Percentiles rank a stretch among this genome's conserved stretches.
phyloP scores from a whole-genome alignment of 2,888 invertebrate species.

The Patella pellucida region DNA sequence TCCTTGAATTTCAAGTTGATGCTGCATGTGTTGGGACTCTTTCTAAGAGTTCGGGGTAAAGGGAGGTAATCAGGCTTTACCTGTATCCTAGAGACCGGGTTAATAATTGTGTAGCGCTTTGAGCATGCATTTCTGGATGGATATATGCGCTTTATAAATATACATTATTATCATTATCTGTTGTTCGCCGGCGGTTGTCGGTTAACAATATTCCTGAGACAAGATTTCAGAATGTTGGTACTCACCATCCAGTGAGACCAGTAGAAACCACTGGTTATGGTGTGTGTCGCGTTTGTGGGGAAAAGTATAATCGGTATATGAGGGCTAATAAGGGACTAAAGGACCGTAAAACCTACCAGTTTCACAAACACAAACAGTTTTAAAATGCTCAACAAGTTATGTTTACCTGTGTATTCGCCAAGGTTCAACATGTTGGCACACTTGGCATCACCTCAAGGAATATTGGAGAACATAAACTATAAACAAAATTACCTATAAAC shows the following conservation, averaged over 20 bases:
- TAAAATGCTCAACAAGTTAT: conserved; percentile 15
- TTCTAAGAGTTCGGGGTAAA: too few relatives aligned
- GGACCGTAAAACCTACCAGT: not conserved
- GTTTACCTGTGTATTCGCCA: conserved; percentile 18
- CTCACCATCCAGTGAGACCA: conserved; percentile 23
- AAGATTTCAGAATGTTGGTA: conserved; percentile 21
- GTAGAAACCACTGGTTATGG: conserved; percentile 17
- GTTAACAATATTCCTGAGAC: not conserved
- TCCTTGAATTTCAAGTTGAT: too few relatives aligned
- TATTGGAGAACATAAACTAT: conserved; percentile 11
- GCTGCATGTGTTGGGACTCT: too few relatives aligned
- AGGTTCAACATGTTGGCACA: conserved; percentile 19
- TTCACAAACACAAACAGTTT: conserved; percentile 10
- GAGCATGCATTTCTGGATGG: too few relatives aligned
- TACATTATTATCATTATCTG: too few relatives aligned
- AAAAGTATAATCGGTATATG: not conserved
- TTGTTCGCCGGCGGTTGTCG: conserved; percentile 9
- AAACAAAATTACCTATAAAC: too few relatives aligned
- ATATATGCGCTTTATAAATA: too few relatives aligned
- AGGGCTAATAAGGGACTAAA: not conserved
- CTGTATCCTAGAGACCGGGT: too few relatives aligned
- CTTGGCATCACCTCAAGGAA: conserved; percentile 22
- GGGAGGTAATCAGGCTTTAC: too few relatives aligned
- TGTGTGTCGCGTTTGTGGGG: conserved; percentile 26
- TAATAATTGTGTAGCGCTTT: too few relatives aligned